Evolutionary conservation across 1,140 invertebrate genomes (phyloP).

Genomic region (Paraescarpia echinospica): DNA sequence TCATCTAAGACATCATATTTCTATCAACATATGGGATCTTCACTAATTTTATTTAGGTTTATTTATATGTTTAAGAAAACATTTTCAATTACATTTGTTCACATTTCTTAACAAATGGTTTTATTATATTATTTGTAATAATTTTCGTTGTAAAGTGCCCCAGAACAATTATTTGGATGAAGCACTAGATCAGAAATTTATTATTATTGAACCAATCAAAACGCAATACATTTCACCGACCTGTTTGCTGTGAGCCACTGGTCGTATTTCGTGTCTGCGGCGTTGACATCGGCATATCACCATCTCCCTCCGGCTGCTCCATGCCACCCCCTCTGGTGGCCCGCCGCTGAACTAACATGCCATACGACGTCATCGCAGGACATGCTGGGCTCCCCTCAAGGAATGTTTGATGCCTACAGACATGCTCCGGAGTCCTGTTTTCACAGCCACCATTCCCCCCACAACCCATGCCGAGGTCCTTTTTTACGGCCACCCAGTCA

Average conservation of each 20-base stretch:
- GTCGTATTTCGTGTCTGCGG: not conserved
- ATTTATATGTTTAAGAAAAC: no score
- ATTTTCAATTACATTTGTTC: no score
- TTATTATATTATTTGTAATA: no score
- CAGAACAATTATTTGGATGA: no score
- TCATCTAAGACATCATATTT: no score
- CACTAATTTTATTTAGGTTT: no score
- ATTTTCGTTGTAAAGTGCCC: no score
- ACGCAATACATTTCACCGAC: not conserved
- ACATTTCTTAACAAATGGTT: no score
- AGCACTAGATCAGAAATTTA: no score
- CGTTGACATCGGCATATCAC: not conserved
- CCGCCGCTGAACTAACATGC: not conserved
- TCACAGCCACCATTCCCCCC: not conserved
- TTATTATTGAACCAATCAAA: no score
- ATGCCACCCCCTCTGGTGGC: constrained; percentile 2
- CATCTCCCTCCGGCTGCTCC: not conserved
- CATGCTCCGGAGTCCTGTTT: not conserved
- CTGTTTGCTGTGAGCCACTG: not conserved
- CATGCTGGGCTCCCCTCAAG: not conserved
- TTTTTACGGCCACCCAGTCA: not conserved
- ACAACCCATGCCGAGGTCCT: not conserved
- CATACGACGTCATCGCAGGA: not conserved
- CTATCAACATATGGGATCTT: no score
- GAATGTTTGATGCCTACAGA: not conserved